Conservation (phyloP, 2,797 vertebrate species). For the Gephyroberyx darwinii region DNA sequence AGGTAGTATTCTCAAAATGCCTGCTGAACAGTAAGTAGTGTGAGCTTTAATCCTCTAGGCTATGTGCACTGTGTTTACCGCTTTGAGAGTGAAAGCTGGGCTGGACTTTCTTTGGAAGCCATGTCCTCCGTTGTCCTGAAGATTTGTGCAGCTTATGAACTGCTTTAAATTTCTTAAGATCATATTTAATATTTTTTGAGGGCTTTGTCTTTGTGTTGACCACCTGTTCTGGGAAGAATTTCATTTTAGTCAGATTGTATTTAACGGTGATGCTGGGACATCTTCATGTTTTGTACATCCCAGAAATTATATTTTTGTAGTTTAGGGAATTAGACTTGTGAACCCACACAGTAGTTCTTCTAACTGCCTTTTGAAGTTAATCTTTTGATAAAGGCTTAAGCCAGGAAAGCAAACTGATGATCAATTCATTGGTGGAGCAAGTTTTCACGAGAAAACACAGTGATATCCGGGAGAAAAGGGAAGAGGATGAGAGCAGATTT, state of each 20-base stretch:
- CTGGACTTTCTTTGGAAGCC: background rate
- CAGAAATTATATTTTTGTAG: background rate
- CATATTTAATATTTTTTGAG: background rate
- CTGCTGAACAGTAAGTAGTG: background rate
- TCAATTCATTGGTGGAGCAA: slow-evolving; percentile 52
- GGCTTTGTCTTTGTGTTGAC: background rate
- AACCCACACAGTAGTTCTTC: slow-evolving; percentile 28
- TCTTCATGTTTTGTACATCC: background rate
- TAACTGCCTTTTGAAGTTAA: slow-evolving; percentile 51
- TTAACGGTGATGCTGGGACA: slow-evolving; percentile 10
- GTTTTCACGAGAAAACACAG: slow-evolving; percentile 37
- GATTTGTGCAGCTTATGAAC: slow-evolving; percentile 1
- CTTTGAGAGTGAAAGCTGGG: background rate
- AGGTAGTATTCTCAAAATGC: background rate
- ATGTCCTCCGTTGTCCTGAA: background rate
- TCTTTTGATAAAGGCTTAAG: slow-evolving; percentile 42
- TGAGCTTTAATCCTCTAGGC: background rate
- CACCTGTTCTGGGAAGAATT: slow-evolving; percentile 18
- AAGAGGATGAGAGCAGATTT: slow-evolving; percentile 58
- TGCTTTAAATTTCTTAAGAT: background rate
- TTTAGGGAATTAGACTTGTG: slow-evolving; percentile 16
- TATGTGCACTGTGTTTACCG: background rate
- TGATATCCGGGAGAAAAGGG: slow-evolving; percentile 22
- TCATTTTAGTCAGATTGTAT: slow-evolving; percentile 13
- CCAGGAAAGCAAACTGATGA: slow-evolving; percentile 35